phyloP scores from a whole-genome alignment of 2,113 vertebrate genomes.

The Ciconia boyciana region DNA sequence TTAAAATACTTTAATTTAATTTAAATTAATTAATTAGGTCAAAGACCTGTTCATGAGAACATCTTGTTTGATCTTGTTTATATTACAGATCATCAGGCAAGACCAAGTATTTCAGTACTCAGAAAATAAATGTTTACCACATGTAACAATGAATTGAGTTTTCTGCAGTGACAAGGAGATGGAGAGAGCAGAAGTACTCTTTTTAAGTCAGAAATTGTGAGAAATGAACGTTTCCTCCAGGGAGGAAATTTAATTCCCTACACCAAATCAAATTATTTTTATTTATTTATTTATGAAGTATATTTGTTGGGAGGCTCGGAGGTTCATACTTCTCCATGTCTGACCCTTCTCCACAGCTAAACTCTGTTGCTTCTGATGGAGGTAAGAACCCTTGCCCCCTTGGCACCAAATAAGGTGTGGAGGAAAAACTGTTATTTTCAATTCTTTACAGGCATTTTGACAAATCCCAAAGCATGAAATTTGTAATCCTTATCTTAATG shows the following conservation, averaged over 20 bases:
- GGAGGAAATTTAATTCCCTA: background rate
- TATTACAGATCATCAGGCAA: background rate
- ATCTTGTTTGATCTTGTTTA: background rate
- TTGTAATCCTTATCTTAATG: background rate
- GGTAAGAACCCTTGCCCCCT: background rate
- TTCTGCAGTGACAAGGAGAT: background rate
- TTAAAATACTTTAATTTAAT: background rate
- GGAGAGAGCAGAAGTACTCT: background rate
- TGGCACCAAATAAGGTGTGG: rapidly evolving
- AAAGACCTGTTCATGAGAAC: background rate
- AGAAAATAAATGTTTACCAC: background rate
- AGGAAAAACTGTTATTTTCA: background rate
- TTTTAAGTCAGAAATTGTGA: background rate
- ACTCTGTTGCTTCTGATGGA: background rate
- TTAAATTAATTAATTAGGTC: background rate
- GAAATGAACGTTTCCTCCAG: background rate
- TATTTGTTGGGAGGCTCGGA: background rate
- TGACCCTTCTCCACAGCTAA: background rate
- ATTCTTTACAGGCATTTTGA: background rate
- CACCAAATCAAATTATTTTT: too few relatives aligned
- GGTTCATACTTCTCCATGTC: background rate
- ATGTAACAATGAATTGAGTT: background rate
- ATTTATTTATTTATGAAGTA: background rate
- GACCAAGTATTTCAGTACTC: background rate
- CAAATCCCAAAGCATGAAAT: background rate